Evolutionary conservation across 2,888 invertebrate species (phyloP).

Genomic region (Ditula angustiorana): DNA sequence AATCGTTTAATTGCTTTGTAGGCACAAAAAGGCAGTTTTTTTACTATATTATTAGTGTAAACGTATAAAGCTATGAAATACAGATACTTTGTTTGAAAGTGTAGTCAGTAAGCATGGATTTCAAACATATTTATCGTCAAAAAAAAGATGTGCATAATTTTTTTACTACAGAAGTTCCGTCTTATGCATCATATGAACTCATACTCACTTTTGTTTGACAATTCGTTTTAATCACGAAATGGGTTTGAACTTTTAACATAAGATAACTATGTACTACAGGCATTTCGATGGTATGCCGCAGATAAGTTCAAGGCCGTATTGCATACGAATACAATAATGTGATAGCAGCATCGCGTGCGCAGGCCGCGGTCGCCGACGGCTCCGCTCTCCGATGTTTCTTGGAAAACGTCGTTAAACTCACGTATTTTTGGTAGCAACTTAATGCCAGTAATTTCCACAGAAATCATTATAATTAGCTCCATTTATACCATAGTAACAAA

Average conservation of each 20-base stretch:
- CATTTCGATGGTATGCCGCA: slow-evolving; percentile 38
- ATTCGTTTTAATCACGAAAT: not conserved
- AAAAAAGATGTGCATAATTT: too few species aligned
- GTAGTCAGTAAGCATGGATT: too few species aligned
- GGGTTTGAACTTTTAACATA: slow-evolving; percentile 18
- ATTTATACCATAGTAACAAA: slow-evolving; percentile 84
- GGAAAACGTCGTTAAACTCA: slow-evolving; percentile 84
- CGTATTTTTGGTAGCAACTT: slow-evolving; percentile 85
- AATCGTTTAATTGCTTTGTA: too few species aligned
- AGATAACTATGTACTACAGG: slow-evolving; percentile 21
- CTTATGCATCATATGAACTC: too few species aligned
- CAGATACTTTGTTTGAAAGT: too few species aligned
- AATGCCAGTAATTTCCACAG: slow-evolving; percentile 83
- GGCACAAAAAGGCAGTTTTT: too few species aligned
- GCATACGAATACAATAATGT: slow-evolving; percentile 45
- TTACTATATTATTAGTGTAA: too few species aligned
- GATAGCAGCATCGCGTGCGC: slow-evolving; percentile 62
- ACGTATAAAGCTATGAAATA: too few species aligned
- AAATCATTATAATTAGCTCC: slow-evolving; percentile 84
- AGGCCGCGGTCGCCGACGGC: slow-evolving; percentile 69
- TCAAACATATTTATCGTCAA: too few species aligned
- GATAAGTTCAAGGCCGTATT: slow-evolving; percentile 69
- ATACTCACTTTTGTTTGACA: slow-evolving; percentile 1
- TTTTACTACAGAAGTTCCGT: too few species aligned
- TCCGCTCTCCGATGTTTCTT: slow-evolving; percentile 72